phyloP scores from a whole-genome alignment of 2,113 vertebrate genomes.

The Toxotes chatareus region DNA sequence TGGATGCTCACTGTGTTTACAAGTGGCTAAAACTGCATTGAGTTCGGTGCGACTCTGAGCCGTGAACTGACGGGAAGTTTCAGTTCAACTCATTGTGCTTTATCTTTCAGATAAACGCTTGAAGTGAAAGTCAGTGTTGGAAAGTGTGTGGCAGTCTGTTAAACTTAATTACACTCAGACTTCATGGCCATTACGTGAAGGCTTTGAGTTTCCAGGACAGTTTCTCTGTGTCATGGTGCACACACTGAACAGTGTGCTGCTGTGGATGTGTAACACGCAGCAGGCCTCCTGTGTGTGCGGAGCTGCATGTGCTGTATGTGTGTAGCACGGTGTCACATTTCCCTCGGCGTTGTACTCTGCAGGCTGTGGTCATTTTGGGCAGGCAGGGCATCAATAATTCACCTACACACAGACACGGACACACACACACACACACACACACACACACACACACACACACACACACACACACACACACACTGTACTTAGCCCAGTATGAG shows the following conservation, averaged over 20 bases:
- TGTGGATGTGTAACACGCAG: neutral
- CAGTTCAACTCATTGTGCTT: neutral
- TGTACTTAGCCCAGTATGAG: conserved; percentile 8
- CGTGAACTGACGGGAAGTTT: no score
- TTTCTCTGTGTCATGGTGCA: neutral
- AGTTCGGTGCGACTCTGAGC: neutral
- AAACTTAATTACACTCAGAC: neutral
- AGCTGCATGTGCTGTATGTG: neutral
- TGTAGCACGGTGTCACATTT: conserved; percentile 52
- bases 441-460: conserved; percentile 17
- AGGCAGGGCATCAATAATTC: neutral
- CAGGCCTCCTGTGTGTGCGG: conserved; percentile 11
- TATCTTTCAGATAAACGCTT: neutral
- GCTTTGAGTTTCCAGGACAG: no score
- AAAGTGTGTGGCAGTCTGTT: conserved; percentile 3
- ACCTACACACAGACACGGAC: neutral
- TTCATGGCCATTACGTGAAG: no score
- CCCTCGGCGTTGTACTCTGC: conserved; percentile 35
- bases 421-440: conserved; percentile 18
- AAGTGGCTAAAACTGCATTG: neutral
- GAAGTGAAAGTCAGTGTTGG: neutral
- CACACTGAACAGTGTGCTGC: neutral
- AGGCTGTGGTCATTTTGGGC: conserved; percentile 10
- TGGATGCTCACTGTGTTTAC: neutral
- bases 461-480: conserved; percentile 20